These are phyloP conservation scores for Eristalis arbustorum DNA, from an alignment of 2,888 invertebrate genomes.

Conservation along the genomic window DNA sequence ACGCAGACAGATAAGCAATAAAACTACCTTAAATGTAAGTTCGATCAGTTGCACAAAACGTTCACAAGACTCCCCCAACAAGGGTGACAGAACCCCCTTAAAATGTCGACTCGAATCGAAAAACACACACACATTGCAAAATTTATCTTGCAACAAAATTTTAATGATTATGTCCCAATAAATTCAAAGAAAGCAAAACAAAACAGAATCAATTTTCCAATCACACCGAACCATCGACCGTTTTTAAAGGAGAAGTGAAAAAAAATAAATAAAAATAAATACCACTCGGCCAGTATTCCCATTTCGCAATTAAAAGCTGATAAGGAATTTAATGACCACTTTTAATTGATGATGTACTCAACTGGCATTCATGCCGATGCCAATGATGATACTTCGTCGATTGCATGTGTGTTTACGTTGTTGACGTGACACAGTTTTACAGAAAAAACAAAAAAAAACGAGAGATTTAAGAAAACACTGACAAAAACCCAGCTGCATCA, in stretches of 20 bases:
- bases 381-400: conserved; percentile 3
- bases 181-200: background rate
- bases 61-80: no score
- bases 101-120: background rate
- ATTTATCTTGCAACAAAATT: background rate
- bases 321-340: conserved; percentile 63
- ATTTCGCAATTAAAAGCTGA: conserved; percentile 62
- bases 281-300: conserved; percentile 11
- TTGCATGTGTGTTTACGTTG: conserved; percentile 17
- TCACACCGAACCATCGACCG: background rate
- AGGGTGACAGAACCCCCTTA: no score
- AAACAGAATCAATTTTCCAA: background rate
- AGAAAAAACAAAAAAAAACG: background rate
- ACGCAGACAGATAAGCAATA: no score
- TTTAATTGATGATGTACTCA: conserved; percentile 62
- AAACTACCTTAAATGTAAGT: no score
- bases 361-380: conserved; percentile 31
- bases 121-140: background rate
- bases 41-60: no score
- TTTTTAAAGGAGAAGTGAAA: background rate
- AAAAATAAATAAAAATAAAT: background rate
- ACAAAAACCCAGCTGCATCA: background rate
- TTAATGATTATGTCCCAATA: conserved; percentile 32
- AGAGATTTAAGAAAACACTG: background rate
- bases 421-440: conserved; percentile 40